phyloP scores from a whole-genome alignment of 1,140 invertebrate genomes.

The Zaprionus ghesquierei region DNA sequence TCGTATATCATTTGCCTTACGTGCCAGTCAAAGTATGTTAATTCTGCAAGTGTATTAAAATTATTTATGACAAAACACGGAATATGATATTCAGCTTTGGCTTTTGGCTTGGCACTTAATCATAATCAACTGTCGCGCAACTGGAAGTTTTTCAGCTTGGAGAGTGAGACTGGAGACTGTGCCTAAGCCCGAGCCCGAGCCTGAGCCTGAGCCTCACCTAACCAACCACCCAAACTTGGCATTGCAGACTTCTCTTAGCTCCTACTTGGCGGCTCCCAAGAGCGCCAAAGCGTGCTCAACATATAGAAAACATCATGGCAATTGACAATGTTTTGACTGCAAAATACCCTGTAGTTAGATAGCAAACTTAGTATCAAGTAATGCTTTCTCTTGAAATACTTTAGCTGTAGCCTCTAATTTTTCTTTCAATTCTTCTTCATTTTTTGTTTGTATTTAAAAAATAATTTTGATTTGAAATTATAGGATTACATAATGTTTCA shows the following conservation, averaged over 20 bases:
- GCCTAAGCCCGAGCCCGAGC: too few relatives aligned
- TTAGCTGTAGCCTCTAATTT: background rate
- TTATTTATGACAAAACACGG: constrained; percentile 57
- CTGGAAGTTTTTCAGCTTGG: constrained; percentile 65
- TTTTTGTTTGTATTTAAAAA: background rate
- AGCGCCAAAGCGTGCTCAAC: constrained; percentile 39
- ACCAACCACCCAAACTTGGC: constrained; percentile 47
- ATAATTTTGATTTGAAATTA: background rate
- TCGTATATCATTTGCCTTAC: background rate
- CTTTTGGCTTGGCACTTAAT: constrained; percentile 76
- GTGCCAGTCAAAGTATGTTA: constrained; percentile 20
- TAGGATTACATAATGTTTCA: too few relatives aligned
- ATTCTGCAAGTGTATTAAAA: constrained; percentile 34
- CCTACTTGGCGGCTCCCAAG: constrained; percentile 53
- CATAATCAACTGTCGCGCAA: constrained; percentile 81
- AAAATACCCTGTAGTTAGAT: background rate
- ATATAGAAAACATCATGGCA: background rate
- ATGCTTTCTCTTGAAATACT: background rate
- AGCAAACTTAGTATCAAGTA: background rate
- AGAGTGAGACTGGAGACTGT: background rate
- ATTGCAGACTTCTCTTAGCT: constrained; percentile 31
- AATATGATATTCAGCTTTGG: constrained; percentile 58
- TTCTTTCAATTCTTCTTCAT: background rate
- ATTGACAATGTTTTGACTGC: background rate
- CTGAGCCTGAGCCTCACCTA: constrained; percentile 39